These are phyloP conservation scores for Dugesia japonica DNA, from an alignment of 2,888 invertebrate species.

Conservation along the genomic window DNA sequence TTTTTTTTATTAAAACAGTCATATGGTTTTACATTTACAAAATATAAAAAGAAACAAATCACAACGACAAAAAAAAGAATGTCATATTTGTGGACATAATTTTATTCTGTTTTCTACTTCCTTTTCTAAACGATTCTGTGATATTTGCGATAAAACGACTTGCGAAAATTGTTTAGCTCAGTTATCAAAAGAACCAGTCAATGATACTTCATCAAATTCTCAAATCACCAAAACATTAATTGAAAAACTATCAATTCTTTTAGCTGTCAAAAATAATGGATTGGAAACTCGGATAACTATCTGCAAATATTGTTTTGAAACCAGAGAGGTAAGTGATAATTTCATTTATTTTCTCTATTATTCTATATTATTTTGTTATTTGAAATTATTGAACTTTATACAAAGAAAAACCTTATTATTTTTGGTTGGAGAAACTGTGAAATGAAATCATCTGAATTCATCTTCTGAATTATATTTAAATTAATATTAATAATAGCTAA, in stretches of 20 bases:
- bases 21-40: conserved; percentile 13
- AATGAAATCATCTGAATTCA: too few relatives aligned
- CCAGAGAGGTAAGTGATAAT: neutral
- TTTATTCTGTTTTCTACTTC: neutral
- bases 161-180: neutral
- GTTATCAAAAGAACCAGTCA: neutral
- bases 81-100: conserved; percentile 8
- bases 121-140: neutral
- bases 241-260: neutral
- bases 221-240: neutral
- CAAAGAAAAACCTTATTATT: too few relatives aligned
- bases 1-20: neutral
- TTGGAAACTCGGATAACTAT: neutral
- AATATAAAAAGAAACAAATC: neutral
- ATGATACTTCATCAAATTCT: neutral
- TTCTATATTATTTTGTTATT: too few relatives aligned
- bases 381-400: too few relatives aligned
- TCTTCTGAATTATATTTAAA: too few relatives aligned
- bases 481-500: too few relatives aligned
- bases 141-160: neutral
- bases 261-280: neutral
- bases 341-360: neutral
- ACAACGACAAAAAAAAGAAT: neutral
- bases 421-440: too few relatives aligned
- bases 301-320: conserved; percentile 14